These are phyloP conservation scores for Pissodes strobi DNA, from an alignment of 1,140 invertebrate species.

Conservation along the genomic window DNA sequence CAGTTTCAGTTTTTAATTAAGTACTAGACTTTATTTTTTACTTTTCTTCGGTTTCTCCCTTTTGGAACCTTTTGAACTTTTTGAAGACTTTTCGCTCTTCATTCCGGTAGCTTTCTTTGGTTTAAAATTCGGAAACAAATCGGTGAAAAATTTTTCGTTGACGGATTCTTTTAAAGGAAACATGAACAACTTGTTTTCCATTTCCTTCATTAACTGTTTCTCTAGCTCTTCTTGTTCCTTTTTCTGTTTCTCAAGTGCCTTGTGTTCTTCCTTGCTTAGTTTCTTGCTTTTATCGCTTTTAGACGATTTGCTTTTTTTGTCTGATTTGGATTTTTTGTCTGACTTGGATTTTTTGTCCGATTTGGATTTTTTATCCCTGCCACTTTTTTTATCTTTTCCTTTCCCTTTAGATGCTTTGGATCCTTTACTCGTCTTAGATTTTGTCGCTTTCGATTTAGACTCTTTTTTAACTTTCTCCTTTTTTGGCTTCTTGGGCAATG, in stretches of 20 bases:
- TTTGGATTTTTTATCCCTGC: background rate
- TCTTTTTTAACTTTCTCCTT: constrained; percentile 35
- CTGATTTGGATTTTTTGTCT: constrained; percentile 14
- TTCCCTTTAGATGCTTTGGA: no score
- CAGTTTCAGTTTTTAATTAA: no score
- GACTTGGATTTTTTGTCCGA: constrained; percentile 15
- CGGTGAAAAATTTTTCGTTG: constrained; percentile 39
- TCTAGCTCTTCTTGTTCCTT: constrained; percentile 31
- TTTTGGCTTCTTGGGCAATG: constrained; percentile 23
- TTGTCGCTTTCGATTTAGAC: constrained; percentile 3
- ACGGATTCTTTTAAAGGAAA: constrained; percentile 44
- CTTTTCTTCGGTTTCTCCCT: constrained; percentile 1
- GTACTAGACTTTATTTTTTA: no score
- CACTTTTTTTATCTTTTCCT: constrained; percentile 5
- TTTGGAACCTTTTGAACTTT: constrained; percentile 10
- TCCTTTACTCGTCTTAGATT: no score
- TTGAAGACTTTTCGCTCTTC: constrained; percentile 27
- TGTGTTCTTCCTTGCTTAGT: constrained; percentile 39
- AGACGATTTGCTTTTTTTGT: constrained; percentile 17
- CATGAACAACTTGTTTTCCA: constrained; percentile 43
- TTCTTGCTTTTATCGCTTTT: constrained; percentile 37
- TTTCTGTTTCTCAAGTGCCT: constrained; percentile 29
- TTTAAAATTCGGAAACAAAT: constrained; percentile 44
- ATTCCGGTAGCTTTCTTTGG: constrained; percentile 8
- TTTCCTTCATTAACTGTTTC: constrained; percentile 13